Evolutionary conservation across 1,140 invertebrate genomes (phyloP), one percentile per base, ranked within the genome.

Genomic region (Calliphora vicina): DNA sequence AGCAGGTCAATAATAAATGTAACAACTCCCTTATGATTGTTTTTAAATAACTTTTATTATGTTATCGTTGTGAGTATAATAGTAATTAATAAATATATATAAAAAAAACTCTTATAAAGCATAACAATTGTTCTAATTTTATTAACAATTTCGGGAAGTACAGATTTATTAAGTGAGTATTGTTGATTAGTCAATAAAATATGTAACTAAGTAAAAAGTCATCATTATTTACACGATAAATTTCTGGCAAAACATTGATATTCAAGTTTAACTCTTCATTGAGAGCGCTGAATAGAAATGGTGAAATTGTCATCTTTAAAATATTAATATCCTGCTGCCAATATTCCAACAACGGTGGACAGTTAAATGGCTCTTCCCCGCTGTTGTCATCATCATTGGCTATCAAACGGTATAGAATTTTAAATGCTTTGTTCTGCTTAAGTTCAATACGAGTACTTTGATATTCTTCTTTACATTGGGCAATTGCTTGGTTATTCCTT

Each of bases 231-330:
- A 67, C 71, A 12, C 83, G 73, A 50, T 84, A 84, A n/a, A 82
- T 78, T 84, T 84, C 83, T 2, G 83, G 83, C 43, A 84, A 35
- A 35, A 43, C 17, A 84, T 27, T 80, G 80, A 71, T n/a, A 72
- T 74, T 45, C 82, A 82, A 10, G 45, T 57, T 35, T 26, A 84
- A 73, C 27, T 84, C 81, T 3, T 80, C 43, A 1, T 80, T 9
- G 1, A 84, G 12, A 15, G 45, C 67, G 13, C 43, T 45, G 20
- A 84, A 84, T 0, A 84, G 35, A 26, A 57, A 82, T 12, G 85
- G 88, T 6, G 88, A 89, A 25, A 89, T 85, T 13, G 83, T 82
- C 81, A 88, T 45, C 43, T 84, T 84, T n/a, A 86, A 85, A 71
- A 89, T 82, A 10, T 84, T 71, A 42, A 86, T 74, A 43, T 86